Conservation (phyloP, 2,797 vertebrate species). For the Myotis pilosus region DNA sequence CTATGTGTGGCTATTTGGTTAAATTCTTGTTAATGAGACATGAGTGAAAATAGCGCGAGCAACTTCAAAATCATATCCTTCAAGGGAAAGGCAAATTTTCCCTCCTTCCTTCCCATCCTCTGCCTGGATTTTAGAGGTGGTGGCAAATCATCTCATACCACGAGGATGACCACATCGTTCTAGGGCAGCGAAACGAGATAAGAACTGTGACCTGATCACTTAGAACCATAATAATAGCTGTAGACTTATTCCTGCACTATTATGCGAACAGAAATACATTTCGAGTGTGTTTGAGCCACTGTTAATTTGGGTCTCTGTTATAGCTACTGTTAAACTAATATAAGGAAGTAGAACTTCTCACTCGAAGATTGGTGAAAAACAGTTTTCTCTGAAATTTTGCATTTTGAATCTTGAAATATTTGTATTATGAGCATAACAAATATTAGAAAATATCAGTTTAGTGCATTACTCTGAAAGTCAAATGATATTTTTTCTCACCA, state of each 20-base stretch:
- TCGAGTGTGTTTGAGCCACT: not conserved
- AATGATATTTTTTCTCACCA: not conserved
- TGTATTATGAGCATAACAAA: not conserved
- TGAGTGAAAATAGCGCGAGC: not conserved
- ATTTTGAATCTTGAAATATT: conserved; percentile 48
- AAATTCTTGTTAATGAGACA: not conserved
- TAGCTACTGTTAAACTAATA: not conserved
- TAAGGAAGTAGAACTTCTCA: not conserved
- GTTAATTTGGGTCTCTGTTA: conserved; percentile 4
- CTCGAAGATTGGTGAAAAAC: not conserved
- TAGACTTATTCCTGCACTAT: not conserved
- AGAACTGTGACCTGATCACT: not conserved
- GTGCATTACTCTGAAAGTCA: not conserved
- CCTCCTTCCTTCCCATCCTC: not conserved
- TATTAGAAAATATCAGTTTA: conserved; percentile 46
- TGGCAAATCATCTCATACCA: no score
- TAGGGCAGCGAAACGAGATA: not conserved
- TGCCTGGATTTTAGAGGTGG: not conserved
- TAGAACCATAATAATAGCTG: not conserved
- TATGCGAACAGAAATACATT: not conserved
- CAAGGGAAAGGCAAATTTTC: not conserved
- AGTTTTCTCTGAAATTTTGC: conserved; percentile 37
- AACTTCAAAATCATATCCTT: not conserved
- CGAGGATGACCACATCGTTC: not conserved
- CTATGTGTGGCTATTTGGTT: not conserved